Evolutionary conservation across 2,888 invertebrate genomes (phyloP).

Genomic region (Perdita meconis): DNA sequence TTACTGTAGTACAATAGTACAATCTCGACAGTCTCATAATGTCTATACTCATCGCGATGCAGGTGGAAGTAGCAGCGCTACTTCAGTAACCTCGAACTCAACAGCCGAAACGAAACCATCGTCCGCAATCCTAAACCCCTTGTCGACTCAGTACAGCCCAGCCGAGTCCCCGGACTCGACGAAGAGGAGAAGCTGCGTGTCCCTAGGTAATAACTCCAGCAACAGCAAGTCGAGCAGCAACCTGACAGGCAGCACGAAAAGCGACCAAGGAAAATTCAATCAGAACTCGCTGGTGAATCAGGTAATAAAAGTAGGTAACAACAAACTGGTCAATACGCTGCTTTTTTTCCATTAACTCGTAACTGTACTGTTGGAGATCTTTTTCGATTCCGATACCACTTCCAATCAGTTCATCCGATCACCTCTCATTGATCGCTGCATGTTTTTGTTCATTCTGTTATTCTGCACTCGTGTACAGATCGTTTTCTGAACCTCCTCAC

Average conservation of each 20-base stretch:
- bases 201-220: conserved; percentile 89
- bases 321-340: conserved; percentile 36
- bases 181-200: conserved; percentile 86
- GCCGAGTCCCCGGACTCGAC: conserved; percentile 84
- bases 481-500: conserved; percentile 27
- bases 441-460: conserved; percentile 46
- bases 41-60: conserved; percentile 11
- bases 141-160: conserved; percentile 84
- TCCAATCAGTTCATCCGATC: conserved; percentile 49
- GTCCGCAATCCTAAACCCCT: conserved; percentile 86
- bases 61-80: conserved; percentile 84
- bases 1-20: too few relatives aligned
- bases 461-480: conserved; percentile 57
- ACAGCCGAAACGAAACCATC: conserved; percentile 88
- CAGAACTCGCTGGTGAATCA: conserved; percentile 82
- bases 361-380: conserved; percentile 38
- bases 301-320: conserved; percentile 75
- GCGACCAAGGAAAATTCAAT: conserved; percentile 84
- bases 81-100: conserved; percentile 85
- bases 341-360: conserved; percentile 55
- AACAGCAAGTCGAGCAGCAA: conserved; percentile 93
- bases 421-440: conserved; percentile 47
- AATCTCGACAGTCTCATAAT: background rate
- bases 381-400: conserved; percentile 56
- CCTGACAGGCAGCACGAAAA: conserved; percentile 89